Evolutionary conservation across 2,888 invertebrate genomes (phyloP).

Genomic region (Gasteruption jaculator): DNA sequence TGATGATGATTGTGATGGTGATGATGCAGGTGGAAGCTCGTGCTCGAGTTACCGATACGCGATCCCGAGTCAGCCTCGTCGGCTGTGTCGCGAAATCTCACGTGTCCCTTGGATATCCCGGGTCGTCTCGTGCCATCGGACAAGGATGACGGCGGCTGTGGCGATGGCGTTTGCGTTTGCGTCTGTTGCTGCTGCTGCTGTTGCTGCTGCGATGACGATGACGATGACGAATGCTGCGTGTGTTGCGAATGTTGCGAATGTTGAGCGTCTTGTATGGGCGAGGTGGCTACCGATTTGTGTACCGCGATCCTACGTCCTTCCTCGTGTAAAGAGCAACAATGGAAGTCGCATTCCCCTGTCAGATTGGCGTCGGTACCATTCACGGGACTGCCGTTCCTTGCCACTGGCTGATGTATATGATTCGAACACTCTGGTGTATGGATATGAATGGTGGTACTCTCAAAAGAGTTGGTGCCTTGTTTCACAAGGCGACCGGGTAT

Average conservation of each 20-base stretch:
- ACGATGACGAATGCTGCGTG: conserved; percentile 40
- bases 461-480: conserved; percentile 60
- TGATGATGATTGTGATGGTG: conserved; percentile 43
- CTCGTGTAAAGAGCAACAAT: conserved; percentile 92
- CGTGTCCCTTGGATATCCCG: conserved; percentile 70
- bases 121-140: conserved; percentile 50
- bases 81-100: conserved; percentile 80
- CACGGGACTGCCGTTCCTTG: conserved; percentile 63
- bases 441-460: conserved; percentile 71
- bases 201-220: conserved; percentile 35
- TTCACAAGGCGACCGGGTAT: conserved; percentile 53
- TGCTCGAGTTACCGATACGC: conserved; percentile 40
- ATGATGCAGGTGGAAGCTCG: conserved; percentile 44
- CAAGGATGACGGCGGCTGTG: conserved; percentile 56
- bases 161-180: conserved; percentile 57
- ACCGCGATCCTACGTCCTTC: conserved; percentile 88
- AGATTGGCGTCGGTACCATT: conserved; percentile 56
- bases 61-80: conserved; percentile 52
- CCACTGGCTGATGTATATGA: conserved; percentile 65
- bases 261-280: conserved; percentile 80
- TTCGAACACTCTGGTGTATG: conserved; percentile 79
- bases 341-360: conserved; percentile 83
- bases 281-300: conserved; percentile 88
- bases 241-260: conserved; percentile 49
- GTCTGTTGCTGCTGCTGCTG: conserved; percentile 43